Evolutionary conservation across 2,113 vertebrate genomes (phyloP).

Genomic region (Antennarius striatus): DNA sequence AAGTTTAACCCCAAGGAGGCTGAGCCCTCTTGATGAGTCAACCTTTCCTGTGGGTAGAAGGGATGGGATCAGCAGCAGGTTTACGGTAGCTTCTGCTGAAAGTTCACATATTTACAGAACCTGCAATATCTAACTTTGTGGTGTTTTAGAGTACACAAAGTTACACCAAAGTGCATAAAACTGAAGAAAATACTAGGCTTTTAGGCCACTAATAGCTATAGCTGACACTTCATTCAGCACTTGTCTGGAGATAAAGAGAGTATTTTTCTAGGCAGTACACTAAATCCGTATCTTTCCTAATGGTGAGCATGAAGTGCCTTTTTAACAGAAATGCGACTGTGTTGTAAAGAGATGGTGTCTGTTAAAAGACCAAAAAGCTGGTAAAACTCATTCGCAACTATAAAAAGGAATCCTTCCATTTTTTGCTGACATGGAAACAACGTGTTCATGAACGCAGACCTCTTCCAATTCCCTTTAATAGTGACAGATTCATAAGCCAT

Average conservation of each 20-base stretch:
- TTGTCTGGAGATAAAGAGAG: constrained; percentile 20
- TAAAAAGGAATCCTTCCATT: background rate
- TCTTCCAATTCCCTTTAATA: background rate
- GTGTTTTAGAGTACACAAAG: constrained; percentile 8
- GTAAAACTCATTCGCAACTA: background rate
- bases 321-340: constrained; percentile 27
- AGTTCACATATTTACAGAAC: constrained; percentile 17
- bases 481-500: constrained; percentile 26
- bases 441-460: constrained; percentile 6
- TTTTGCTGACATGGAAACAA: constrained; percentile 20
- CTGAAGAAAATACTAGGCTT: constrained; percentile 33
- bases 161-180: constrained; percentile 23
- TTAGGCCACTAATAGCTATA: constrained; percentile 24
- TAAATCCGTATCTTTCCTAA: constrained; percentile 43
- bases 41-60: constrained; percentile 20
- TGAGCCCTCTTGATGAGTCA: constrained; percentile 49
- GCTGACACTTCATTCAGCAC: constrained; percentile 31
- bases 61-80: constrained; percentile 26
- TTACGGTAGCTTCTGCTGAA: constrained; percentile 5
- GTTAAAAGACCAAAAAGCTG: constrained; percentile 12
- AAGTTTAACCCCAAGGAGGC: constrained; percentile 42
- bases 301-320: constrained; percentile 34
- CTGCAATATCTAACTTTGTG: background rate
- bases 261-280: constrained; percentile 2
- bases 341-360: constrained; percentile 5